Conservation (phyloP, 2,113 vertebrate genomes). For the Cinclus cinclus region DNA sequence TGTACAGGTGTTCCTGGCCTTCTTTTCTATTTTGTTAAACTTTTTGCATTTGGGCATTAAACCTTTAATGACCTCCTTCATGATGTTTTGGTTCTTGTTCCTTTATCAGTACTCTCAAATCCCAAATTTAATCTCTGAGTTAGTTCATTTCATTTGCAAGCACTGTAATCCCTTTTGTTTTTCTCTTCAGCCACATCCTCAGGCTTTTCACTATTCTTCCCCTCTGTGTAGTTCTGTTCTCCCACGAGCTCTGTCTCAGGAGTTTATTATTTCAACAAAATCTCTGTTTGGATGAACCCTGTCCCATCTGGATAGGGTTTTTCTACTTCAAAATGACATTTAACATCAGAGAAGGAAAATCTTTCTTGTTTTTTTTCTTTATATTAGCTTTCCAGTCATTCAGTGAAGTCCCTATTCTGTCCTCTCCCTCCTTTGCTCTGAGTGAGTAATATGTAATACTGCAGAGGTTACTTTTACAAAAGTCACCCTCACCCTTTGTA, state of each 20-base stretch:
- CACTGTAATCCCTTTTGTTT: slow-evolving; percentile 8
- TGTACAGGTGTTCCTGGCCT: neutral
- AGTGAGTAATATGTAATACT: neutral
- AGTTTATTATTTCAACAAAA: slow-evolving; percentile 25
- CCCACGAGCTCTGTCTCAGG: neutral
- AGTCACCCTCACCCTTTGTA: neutral
- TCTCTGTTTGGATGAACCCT: neutral
- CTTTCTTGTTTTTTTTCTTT: neutral
- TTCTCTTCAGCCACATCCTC: neutral
- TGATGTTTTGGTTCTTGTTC: neutral
- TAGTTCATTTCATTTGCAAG: slow-evolving; percentile 27
- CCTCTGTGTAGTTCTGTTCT: neutral
- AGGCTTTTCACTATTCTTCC: neutral
- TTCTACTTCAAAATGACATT: slow-evolving; percentile 12
- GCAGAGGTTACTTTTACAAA: neutral
- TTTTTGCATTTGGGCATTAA: neutral
- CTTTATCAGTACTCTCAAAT: slow-evolving; percentile 37
- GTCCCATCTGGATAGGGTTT: neutral
- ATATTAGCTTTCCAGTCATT: neutral
- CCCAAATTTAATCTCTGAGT: slow-evolving; percentile 42
- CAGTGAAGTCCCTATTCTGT: neutral
- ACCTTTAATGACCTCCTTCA: neutral
- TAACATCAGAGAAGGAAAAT: neutral
- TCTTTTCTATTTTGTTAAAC: neutral
- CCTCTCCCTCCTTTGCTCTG: neutral